Evolutionary conservation across 2,797 vertebrate genomes (phyloP), one percentile per base, ranked within the genome.

Genomic region (Synaphobranchus kaupii): DNA sequence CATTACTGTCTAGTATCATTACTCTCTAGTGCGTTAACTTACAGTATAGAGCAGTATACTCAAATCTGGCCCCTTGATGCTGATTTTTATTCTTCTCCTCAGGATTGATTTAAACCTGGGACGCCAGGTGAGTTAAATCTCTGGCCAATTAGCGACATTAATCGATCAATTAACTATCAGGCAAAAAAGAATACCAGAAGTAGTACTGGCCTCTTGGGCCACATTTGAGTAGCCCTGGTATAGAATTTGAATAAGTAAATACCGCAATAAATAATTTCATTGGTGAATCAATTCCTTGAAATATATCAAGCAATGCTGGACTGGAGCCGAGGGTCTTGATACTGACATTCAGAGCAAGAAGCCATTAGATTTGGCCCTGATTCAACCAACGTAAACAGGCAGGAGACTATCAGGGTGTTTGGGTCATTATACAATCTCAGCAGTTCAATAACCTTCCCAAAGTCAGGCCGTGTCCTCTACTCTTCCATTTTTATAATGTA

Each of bases 401-500:
- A n/a, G 84, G 28, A 22, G 39, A 28, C 31, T 25, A 31, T 25
- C 8, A 66, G 83, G 12, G 83, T 84, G 83, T 44, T 31, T 34
- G 12, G 34, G 58, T 63, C 83, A 50, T 56, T 56, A 56, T 17
- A 84, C 3, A 15, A 56, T 84, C 52, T 87, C 86, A 87, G 87
- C 39, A 81, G 68, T 88, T 91, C 87, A 89, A 47, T 84, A 85
- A 88, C 84, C 85, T 44, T 39, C 71, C 71, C 86, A 88, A 83
- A 85, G 73, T 87, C 83, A 60, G 84, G 52, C 2, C 3, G 86
- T 89, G 68, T 90, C 87, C 89, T 83, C 52, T 56, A 31, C 76
- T 84, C 87, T 83, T 85, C 66, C 87, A 78, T 88, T 86, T 88
- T 88, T 89, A 87, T 89, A 73, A 80, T 58, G 20, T 25, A 17